Conservation (phyloP, 2,113 vertebrate species). For the Lampris megalopsis region DNA sequence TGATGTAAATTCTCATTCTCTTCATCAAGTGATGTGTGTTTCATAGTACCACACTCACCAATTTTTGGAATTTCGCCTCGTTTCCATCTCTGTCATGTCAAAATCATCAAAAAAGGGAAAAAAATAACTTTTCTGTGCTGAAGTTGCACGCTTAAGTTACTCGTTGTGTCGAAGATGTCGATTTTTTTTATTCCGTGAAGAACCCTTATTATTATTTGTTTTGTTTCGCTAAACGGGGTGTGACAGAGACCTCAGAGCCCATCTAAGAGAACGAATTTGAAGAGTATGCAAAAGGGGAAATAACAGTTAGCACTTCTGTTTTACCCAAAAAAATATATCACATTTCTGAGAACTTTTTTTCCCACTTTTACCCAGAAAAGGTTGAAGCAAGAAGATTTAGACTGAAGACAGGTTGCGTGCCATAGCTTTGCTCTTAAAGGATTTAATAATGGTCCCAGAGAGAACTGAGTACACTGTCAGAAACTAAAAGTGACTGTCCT, state of each 20-base stretch:
- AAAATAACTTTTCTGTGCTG: slow-evolving; percentile 32
- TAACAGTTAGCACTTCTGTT: too few species aligned
- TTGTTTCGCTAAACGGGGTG: slow-evolving; percentile 39
- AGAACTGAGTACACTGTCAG: neutral
- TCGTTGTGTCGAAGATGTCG: slow-evolving; percentile 48
- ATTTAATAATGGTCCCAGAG: neutral
- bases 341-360: neutral
- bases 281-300: too few species aligned
- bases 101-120: slow-evolving; percentile 35
- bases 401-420: neutral
- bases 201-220: slow-evolving; percentile 41
- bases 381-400: neutral
- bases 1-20: slow-evolving; percentile 24
- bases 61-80: slow-evolving; percentile 39
- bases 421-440: neutral
- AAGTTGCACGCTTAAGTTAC: slow-evolving; percentile 63
- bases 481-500: neutral
- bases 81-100: slow-evolving; percentile 61
- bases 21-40: slow-evolving; percentile 28
- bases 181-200: slow-evolving; percentile 30
- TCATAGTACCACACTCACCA: slow-evolving; percentile 41
- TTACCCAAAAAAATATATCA: too few species aligned
- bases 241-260: neutral
- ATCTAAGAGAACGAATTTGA: too few species aligned
- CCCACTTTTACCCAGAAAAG: neutral